Conservation (phyloP, 2,888 invertebrate species). For the Dryococelus australis region DNA sequence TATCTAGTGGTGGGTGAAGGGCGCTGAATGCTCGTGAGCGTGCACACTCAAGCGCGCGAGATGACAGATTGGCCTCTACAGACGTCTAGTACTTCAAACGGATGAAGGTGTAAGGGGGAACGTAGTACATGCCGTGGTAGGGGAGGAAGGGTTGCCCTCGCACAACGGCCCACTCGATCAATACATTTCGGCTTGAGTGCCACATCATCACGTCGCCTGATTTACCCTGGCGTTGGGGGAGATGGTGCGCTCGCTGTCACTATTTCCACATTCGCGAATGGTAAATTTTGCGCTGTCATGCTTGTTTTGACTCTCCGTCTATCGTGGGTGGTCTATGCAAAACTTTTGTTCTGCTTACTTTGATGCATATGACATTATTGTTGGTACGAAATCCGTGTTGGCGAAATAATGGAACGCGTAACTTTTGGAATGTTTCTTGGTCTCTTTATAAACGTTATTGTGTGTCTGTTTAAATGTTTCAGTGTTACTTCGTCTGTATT, state of each 20-base stretch:
- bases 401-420: too few species aligned
- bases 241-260: neutral
- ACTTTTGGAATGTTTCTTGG: too few species aligned
- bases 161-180: neutral
- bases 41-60: neutral
- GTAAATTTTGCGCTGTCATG: too few species aligned
- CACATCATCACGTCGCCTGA: neutral
- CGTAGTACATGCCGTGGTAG: neutral
- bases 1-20: neutral
- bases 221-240: neutral
- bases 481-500: too few species aligned
- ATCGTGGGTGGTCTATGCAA: too few species aligned
- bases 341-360: too few species aligned
- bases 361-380: too few species aligned
- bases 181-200: neutral
- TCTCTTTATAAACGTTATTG: too few species aligned
- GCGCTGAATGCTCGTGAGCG: neutral
- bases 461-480: too few species aligned
- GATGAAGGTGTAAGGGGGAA: neutral
- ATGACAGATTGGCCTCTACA: constrained; percentile 1
- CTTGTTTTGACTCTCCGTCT: too few species aligned
- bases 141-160: neutral
- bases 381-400: too few species aligned
- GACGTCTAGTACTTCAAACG: neutral
- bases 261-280: too few species aligned